Evolutionary conservation across 92 coral and sea anemone genomes (phyloP), one percentile per base, ranked within the genome.

Genomic region (Zoanthus solanderi): DNA sequence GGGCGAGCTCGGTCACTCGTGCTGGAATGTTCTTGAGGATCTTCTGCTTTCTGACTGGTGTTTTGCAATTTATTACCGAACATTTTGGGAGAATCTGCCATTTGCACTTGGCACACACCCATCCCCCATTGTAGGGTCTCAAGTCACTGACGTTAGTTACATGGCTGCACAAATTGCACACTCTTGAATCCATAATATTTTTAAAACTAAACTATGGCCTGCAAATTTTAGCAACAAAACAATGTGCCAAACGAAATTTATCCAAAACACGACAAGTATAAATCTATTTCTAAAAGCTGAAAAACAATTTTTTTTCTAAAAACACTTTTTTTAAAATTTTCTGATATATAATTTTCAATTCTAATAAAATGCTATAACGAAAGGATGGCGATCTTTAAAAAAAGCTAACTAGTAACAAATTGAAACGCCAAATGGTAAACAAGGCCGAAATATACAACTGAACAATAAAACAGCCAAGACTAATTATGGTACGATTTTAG

Each of bases 81-180:
- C 83, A 78, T 78, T 78, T 53, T 37, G 72, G 69, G 5, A 63
- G 16, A 16, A 78, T 52, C 50, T 18, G 10, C 71, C 83, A 78
- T 78, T 34, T 57, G 23, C 71, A 78, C 58, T 78, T 34, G 31
- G 71, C 6, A 37, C 83, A 78, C 9, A 37, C 71, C 65, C 69
- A 44, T 34, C 83, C 83, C 69, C 71, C 71, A 78, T 78, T 61
- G 37, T 32, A 78, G 12, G 71, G 83, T 34, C 83, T 15, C 23
- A 29, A 34, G 23, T 18, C 45, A 3, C 30, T 34, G 32, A 78
- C 16, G 67, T 57, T 29, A 31, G 44, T 61, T 30, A 69, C 14
- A 37, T 30, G 31, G 57, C 71, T 78, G 71, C 83, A 78, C 83
- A 78, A 61, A 32, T 78, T 78, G 65, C 83, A 78, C 54, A 48